Evolutionary conservation across 2,113 vertebrate genomes (phyloP).

Genomic region (Meles meles): DNA sequence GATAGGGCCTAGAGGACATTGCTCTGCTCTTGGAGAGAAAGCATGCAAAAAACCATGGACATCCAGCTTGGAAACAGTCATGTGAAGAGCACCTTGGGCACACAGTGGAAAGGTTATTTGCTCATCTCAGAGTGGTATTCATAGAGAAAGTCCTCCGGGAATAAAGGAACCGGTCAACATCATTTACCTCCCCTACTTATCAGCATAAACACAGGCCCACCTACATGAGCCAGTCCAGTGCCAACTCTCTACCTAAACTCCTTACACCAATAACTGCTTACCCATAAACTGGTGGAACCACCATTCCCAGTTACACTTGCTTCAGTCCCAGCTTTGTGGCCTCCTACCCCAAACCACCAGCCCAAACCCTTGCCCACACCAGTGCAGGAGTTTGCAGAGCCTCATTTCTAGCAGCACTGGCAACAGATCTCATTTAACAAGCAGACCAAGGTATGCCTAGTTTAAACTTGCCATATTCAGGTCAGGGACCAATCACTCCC

Average conservation of each 20-base stretch:
- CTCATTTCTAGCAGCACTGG: too few relatives aligned
- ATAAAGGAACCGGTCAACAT: neutral
- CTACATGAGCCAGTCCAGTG: neutral
- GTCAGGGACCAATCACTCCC: too few relatives aligned
- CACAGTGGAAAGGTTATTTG: neutral
- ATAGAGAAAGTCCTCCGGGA: neutral
- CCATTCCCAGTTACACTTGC: neutral
- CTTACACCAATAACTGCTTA: neutral
- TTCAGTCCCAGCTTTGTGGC: neutral
- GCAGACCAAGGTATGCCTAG: too few relatives aligned
- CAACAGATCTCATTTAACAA: too few relatives aligned
- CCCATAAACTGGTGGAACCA: neutral
- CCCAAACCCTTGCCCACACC: too few relatives aligned
- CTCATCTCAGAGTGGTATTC: neutral
- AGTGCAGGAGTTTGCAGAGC: too few relatives aligned
- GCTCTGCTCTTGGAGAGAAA: neutral
- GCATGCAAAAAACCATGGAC: neutral
- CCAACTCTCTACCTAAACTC: neutral
- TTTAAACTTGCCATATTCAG: too few relatives aligned
- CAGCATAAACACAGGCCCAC: neutral
- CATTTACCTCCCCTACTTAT: neutral
- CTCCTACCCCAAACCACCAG: too few relatives aligned
- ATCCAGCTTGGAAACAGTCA: neutral
- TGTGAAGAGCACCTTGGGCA: neutral
- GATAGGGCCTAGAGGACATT: neutral